phyloP scores from a whole-genome alignment of 2,888 invertebrate genomes.

The Pandemis cinnamomeana region DNA sequence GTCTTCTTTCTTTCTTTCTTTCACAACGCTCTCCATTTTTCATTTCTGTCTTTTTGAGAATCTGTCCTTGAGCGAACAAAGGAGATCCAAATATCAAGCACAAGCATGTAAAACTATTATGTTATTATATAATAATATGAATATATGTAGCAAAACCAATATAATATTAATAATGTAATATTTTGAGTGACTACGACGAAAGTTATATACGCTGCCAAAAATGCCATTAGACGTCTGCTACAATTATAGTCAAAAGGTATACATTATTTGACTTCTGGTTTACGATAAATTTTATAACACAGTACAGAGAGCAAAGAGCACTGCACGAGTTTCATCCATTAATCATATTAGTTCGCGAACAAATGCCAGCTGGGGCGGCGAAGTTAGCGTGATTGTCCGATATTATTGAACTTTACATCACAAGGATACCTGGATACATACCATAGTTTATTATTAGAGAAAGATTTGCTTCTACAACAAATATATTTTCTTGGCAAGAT shows the following conservation, averaged over 20 bases:
- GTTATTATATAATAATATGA: too few relatives aligned
- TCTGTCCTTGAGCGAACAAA: too few relatives aligned
- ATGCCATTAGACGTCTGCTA: slow-evolving; percentile 36
- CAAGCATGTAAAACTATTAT: too few relatives aligned
- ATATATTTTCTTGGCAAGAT: too few relatives aligned
- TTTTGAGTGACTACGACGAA: too few relatives aligned
- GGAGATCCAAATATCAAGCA: too few relatives aligned
- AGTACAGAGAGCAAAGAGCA: slow-evolving; percentile 61
- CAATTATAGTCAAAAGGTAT: slow-evolving; percentile 19
- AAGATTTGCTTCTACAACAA: not conserved
- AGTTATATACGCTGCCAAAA: not conserved
- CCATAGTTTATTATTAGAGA: not conserved
- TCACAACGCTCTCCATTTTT: too few relatives aligned
- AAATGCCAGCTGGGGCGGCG: slow-evolving; percentile 61
- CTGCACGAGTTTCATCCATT: slow-evolving; percentile 64
- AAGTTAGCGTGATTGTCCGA: slow-evolving; percentile 59
- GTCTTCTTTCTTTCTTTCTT: too few relatives aligned
- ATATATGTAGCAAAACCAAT: too few relatives aligned
- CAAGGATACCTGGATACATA: slow-evolving; percentile 46
- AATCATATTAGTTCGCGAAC: slow-evolving; percentile 70
- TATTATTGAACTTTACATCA: slow-evolving; percentile 52
- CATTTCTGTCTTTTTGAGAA: too few relatives aligned
- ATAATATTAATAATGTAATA: too few relatives aligned
- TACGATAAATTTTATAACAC: slow-evolving; percentile 55
- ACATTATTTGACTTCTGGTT: slow-evolving; percentile 40